A percentile compares a stretch with the other conserved stretches of the same genome.
Evolutionary conservation across 1,140 invertebrate genomes (phyloP).

Genomic region (Drosophila serrata): DNA sequence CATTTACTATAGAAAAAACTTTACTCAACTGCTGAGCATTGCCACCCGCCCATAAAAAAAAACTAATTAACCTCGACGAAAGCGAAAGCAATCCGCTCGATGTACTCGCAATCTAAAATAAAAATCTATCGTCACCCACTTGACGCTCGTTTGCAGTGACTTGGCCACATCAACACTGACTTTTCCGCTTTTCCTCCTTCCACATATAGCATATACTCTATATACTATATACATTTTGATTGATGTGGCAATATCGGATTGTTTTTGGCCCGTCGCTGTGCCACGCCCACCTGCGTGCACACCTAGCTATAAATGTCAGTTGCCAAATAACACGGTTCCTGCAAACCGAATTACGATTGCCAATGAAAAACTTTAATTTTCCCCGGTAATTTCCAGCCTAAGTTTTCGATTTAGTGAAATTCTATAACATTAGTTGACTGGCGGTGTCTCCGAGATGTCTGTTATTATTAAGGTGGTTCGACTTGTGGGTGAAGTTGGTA

Average conservation of each 20-base stretch:
- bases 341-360: constrained; percentile 39
- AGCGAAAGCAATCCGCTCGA: constrained; percentile 29
- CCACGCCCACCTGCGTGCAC: constrained; percentile 56
- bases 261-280: constrained; percentile 15
- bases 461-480: neutral
- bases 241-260: constrained; percentile 63
- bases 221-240: constrained; percentile 36
- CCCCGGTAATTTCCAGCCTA: constrained; percentile 7
- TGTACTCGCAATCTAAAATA: constrained; percentile 35
- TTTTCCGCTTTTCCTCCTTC: neutral
- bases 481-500: neutral
- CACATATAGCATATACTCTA: neutral
- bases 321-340: constrained; percentile 39
- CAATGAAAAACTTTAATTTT: constrained; percentile 37
- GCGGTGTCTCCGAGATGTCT: neutral
- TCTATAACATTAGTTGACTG: constrained; percentile 9
- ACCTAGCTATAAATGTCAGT: constrained; percentile 34
- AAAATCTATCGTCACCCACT: constrained; percentile 59
- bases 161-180: constrained; percentile 38
- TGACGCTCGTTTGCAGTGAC: constrained; percentile 50
- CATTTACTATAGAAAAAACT: neutral
- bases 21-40: neutral
- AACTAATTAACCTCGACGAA: constrained; percentile 42
- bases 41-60: constrained; percentile 7
- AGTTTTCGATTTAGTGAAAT: constrained; percentile 10